phyloP scores from a whole-genome alignment of 2,888 invertebrate genomes.

The Drosophila pseudotakahashii region DNA sequence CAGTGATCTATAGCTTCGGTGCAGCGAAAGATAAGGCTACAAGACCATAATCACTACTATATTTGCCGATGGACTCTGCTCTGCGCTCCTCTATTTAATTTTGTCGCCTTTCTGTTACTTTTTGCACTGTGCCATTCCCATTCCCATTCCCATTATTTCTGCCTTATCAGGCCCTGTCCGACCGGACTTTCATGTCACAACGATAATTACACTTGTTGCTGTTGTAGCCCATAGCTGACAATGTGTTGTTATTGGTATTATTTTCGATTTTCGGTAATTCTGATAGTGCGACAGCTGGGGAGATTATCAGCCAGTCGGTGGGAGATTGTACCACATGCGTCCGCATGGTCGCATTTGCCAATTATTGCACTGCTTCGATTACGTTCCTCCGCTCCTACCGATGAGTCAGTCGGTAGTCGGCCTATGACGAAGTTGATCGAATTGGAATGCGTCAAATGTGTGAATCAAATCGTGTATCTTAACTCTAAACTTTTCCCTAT shows the following conservation, averaged over 20 bases:
- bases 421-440: not conserved
- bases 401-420: not conserved
- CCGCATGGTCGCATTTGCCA: slow-evolving; percentile 11
- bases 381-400: not conserved
- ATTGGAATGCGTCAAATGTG: not conserved
- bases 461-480: too few relatives aligned
- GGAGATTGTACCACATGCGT: slow-evolving; percentile 15
- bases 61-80: slow-evolving; percentile 8
- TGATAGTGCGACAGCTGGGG: slow-evolving; percentile 19
- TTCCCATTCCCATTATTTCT: not conserved
- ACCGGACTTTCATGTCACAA: slow-evolving; percentile 20
- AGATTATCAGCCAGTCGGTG: slow-evolving; percentile 18
- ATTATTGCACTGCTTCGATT: slow-evolving; percentile 9
- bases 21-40: slow-evolving; percentile 6
- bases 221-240: not conserved
- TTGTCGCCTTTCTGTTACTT: not conserved
- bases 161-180: slow-evolving; percentile 22
- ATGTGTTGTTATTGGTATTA: slow-evolving; percentile 18
- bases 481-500: too few relatives aligned
- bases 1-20: slow-evolving; percentile 15
- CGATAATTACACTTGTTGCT: slow-evolving; percentile 20
- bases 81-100: not conserved
- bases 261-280: slow-evolving; percentile 22
- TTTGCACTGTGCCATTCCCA: slow-evolving; percentile 3
- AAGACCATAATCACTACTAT: not conserved